Evolutionary conservation across 2,888 invertebrate species (phyloP), one percentile per base, ranked within the genome.

Genomic region (Chaitophorus viminalis): DNA sequence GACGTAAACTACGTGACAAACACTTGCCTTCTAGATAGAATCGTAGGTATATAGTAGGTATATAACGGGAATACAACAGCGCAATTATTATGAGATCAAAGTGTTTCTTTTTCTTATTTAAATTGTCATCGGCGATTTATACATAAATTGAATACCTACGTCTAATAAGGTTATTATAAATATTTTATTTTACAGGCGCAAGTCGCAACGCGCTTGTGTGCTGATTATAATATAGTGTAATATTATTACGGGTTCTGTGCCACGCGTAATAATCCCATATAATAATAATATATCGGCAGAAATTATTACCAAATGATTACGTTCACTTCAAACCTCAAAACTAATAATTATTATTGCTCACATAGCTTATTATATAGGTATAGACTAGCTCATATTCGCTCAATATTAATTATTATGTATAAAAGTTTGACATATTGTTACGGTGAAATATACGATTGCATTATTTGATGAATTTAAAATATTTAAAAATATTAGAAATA

Each of bases 51-150:
- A n/a, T n/a, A n/a, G 54, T 25, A 31, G 31, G 25, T 0, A 18
- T 25, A 79, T 36, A 60, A 79, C 60, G 36, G 9, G 17, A 65
- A 8, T 3, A 78, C 33, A 29, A 33, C 25, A 25, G 33, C 25
- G 14, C 60, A 79, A 60, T 78, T 78, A 60, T 33, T 78, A 60
- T 33, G 33, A 60, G 60, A 79, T 79, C 21, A 78, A 79, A 33
- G 33, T 9, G 60, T 36, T 36, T 65, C 31, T 79, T n/a, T 79
- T 79, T 31, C 52, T 54, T 29, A 60, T 79, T 36, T 14, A 17
- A n/a, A 25, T 36, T 60, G 60, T 65, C 79, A n/a, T 79, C 60
- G 17, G 60, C 29, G n/a, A 60, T 60, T 18, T 21, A 60, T 14
- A 14, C 25, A 60, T 21, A 60, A 60, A 60, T 60, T 60, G 60